Evolutionary conservation across 2,888 invertebrate species (phyloP), one percentile per base, ranked within the genome.

Genomic region (Drosophila hamatofila): DNA sequence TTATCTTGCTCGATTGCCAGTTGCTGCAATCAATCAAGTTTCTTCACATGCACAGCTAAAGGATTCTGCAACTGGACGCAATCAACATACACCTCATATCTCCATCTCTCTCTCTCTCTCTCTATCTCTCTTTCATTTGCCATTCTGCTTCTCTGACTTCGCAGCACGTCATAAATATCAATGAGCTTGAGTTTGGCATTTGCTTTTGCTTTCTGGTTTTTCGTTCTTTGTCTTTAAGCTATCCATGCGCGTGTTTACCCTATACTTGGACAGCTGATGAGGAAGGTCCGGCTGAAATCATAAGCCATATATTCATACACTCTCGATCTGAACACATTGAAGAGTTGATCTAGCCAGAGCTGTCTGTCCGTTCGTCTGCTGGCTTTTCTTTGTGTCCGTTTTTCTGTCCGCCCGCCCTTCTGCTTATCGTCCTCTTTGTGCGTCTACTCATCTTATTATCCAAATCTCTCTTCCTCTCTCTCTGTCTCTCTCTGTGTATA

Each of bases 1-100:
- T 21, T 33, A 52, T 62, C 25, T 42, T 57, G 27, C 46, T 25
- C 46, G 25, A 42, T 72, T 70, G 70, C 42, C 71, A 75, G 75
- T 35, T 68, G 72, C 54, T 30, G 63, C 44, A 54, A 78, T 74
- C 77, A 77, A 77, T 77, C 77, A 77, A 61, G 62, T 68, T 76
- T 54, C 54, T 57, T 21, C 48, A 51, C 46, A 70, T 71, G 71
- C 65, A 51, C 25, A 46, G 44, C 25, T 23, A 76, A 77, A 68
- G 68, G 69, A 35, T 33, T 44, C 8, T 42, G 60, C 59, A 62
- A 59, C 61, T 62, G 44, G 18, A 48, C 46, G 65, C 78, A 78
- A 52, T 52, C 52, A 52, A 6, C 54, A 78, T 61, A 74, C 11
- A 27, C 30, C 18, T 30, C 49, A 18, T 8, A 25, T 11, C 48